A percentile compares a stretch with the other conserved stretches of the same genome.
Conservation (phyloP, 2,888 invertebrate species). For the Lycocerus yunnanus region DNA sequence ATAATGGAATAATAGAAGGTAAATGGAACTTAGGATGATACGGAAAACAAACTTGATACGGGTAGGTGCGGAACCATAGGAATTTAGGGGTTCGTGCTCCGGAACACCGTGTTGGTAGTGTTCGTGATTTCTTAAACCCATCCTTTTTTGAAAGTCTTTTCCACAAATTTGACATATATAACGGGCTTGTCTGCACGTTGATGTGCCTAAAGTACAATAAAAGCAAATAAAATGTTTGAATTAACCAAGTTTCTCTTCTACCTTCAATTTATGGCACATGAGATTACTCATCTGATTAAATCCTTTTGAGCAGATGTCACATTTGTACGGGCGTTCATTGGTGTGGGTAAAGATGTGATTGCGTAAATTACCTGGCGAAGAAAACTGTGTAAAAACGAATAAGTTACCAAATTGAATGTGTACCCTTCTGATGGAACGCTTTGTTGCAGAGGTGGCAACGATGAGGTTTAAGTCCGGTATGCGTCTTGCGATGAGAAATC, state of each 20-base stretch:
- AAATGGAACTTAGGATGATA: background rate
- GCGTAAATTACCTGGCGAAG: constrained; percentile 66
- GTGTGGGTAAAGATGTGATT: constrained; percentile 81
- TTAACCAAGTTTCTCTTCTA: constrained; percentile 38
- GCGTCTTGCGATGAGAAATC: constrained; percentile 79
- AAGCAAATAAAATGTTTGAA: background rate
- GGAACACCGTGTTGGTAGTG: constrained; percentile 61
- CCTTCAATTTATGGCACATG: constrained; percentile 77
- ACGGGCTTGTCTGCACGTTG: constrained; percentile 59
- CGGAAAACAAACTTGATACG: constrained; percentile 4
- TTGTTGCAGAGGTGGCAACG: constrained; percentile 75
- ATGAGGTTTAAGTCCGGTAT: constrained; percentile 74
- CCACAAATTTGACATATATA: constrained; percentile 61
- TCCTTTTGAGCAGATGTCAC: constrained; percentile 73
- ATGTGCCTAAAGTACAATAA: constrained; percentile 54
- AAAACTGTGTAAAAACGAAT: background rate
- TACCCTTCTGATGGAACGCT: constrained; percentile 82
- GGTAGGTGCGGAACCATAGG: background rate
- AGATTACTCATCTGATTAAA: constrained; percentile 83
- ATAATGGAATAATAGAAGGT: background rate
- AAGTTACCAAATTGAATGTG: background rate
- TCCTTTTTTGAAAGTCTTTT: constrained; percentile 60
- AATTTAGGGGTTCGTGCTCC: constrained; percentile 43
- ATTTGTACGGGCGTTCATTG: constrained; percentile 77
- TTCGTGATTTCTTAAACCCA: constrained; percentile 61